phyloP scores from a whole-genome alignment of 1,140 invertebrate genomes.

The Ceratitis capitata region DNA sequence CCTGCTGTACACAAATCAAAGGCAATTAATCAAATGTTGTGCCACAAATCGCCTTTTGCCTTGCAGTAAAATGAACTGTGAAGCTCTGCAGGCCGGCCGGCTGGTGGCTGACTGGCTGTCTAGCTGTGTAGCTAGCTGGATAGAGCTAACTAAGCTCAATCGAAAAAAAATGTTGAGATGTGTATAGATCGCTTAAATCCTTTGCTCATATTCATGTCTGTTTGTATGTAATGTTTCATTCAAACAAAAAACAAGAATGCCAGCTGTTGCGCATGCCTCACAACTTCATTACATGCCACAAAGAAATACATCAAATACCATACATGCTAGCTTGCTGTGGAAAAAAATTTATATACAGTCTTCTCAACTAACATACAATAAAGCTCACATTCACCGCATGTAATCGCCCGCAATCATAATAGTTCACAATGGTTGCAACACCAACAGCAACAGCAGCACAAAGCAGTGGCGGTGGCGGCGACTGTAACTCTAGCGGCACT shows the following conservation, averaged over 20 bases:
- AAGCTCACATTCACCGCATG: slow-evolving; percentile 21
- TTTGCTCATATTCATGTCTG: no score
- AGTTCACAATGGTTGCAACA: background rate
- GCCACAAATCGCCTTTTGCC: slow-evolving; percentile 7
- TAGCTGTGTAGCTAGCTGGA: background rate
- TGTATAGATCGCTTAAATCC: no score
- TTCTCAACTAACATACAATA: background rate
- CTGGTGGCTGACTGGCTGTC: background rate
- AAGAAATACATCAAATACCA: slow-evolving; percentile 27
- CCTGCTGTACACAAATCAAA: slow-evolving; percentile 10
- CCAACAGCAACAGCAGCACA: background rate
- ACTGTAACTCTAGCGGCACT: background rate
- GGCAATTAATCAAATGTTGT: slow-evolving; percentile 31
- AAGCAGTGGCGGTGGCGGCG: background rate
- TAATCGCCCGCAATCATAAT: slow-evolving; percentile 9
- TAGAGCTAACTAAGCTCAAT: no score
- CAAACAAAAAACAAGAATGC: background rate
- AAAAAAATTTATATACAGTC: no score
- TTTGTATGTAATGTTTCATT: no score
- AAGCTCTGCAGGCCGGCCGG: background rate
- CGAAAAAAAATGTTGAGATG: no score
- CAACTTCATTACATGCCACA: slow-evolving; percentile 33
- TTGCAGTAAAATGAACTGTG: slow-evolving; percentile 1
- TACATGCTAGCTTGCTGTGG: no score
- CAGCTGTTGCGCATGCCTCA: background rate